Base-by-base conservation (phyloP, 1,140 invertebrate species). In the Cydia pomonella region DNA sequence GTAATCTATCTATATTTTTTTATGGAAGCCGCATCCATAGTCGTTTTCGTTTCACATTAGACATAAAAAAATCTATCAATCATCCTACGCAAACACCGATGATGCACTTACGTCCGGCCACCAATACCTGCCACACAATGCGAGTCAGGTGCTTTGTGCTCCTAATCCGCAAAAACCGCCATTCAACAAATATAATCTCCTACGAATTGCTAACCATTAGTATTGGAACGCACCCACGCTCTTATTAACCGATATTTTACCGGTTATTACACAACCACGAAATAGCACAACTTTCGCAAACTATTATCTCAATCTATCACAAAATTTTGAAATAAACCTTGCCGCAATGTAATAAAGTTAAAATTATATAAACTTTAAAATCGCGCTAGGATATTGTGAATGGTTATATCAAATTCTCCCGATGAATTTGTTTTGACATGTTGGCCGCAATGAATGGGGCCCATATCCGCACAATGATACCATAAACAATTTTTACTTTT, bases 111-210 rank as follows among this genome's bases (percentile, higher is more conserved):
- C 73, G 81, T 82, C 81, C 78, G 79, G 72, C 41, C 72, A 38
- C 69, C 50, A 69, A 64, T 88, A 89, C 89, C 87, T 87, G 84
- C 77, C 27, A 16, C 76, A 88, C 83, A 87, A 88, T 77, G 76
- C 76, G 82, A 72, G 81, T 88, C 89, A 91, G 89, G 89, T 91
- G 87, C 85, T 83, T 89, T 81, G 89, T 89, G 84, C 82, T 77
- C 80, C 84, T 81, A 85, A 74, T 33, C 72, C 12, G 77, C 80
- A 87, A 88, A 87, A 88, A 85, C 75, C 53, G n/a, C 82, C 83
- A 89, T 91, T 91, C 87, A 88, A 74, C 79, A 85, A 80, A 85
- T 84, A 81, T 87, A 86, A 91, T 91, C 84, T 84, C 80, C 74
- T 77, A 83, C 80, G 82, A 79, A 89, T 89, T 80, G 81, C 76